A percentile compares a stretch with the other conserved stretches of the same genome.
These are phyloP conservation scores for Parelbella ahira DNA, from an alignment of 2,888 invertebrate genomes.

Conservation along the genomic window DNA sequence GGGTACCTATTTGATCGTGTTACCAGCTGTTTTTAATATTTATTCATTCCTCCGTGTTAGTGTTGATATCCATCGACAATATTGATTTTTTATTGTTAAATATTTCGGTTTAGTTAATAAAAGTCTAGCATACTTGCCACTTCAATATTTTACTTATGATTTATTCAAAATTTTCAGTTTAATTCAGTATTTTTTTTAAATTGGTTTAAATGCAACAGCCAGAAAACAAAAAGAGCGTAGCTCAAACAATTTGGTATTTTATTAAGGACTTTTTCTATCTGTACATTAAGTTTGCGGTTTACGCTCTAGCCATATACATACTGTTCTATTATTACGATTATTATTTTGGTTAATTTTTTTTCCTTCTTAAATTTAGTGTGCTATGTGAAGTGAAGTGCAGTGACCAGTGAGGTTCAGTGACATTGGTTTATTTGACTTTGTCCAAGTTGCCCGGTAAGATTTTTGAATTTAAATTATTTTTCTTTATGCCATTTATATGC, in stretches of 20 bases:
- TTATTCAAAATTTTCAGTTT: constrained; percentile 20
- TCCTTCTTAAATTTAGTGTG: constrained; percentile 40
- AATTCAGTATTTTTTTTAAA: too few species aligned
- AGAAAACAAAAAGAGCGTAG: constrained; percentile 36
- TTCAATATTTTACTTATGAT: too few species aligned
- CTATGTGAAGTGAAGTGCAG: constrained; percentile 52
- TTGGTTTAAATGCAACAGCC: constrained; percentile 48
- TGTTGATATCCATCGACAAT: too few species aligned
- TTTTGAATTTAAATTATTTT: constrained; percentile 7
- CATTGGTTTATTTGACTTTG: constrained; percentile 18
- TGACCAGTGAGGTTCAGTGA: constrained; percentile 26
- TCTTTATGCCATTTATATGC: too few species aligned
- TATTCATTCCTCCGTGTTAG: too few species aligned
- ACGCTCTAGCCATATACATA: constrained; percentile 60
- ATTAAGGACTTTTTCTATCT: constrained; percentile 59
- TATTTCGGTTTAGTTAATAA: too few species aligned
- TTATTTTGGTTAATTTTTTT: constrained; percentile 51
- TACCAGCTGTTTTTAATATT: too few species aligned
- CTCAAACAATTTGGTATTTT: constrained; percentile 42
- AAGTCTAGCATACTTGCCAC: too few species aligned
- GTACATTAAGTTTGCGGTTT: constrained; percentile 63
- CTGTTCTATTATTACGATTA: constrained; percentile 68
- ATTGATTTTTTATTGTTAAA: too few species aligned
- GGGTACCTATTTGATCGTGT: too few species aligned
- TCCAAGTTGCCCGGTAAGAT: constrained; percentile 31